phyloP scores from a whole-genome alignment of 2,113 vertebrate genomes.

The Epinephelus fuscoguttatus region DNA sequence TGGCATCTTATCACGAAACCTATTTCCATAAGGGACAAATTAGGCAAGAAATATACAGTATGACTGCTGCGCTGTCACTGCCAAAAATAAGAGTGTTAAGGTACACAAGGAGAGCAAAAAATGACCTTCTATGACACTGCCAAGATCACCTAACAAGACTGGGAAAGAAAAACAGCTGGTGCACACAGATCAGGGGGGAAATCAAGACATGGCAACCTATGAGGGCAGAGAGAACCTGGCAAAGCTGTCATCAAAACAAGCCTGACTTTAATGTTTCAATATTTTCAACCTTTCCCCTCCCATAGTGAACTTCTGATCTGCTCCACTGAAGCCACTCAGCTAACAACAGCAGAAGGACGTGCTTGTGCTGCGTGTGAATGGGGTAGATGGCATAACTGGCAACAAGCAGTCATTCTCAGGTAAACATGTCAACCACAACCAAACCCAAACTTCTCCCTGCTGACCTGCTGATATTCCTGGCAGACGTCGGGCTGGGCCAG shows the following conservation, averaged over 20 bases:
- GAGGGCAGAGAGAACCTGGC: slow-evolving; percentile 27
- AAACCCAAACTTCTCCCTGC: slow-evolving; percentile 39
- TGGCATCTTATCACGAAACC: slow-evolving; percentile 52
- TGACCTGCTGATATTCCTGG: slow-evolving; percentile 91
- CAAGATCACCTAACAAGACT: slow-evolving; percentile 56
- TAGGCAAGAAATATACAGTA: slow-evolving; percentile 35
- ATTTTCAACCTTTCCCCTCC: not conserved
- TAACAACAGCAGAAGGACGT: slow-evolving; percentile 20
- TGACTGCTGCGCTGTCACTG: slow-evolving; percentile 32
- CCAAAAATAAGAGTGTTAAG: slow-evolving; percentile 55
- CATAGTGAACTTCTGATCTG: slow-evolving; percentile 1
- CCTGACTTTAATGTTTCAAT: slow-evolving; percentile 34
- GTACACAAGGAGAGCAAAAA: slow-evolving; percentile 32
- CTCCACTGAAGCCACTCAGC: not conserved
- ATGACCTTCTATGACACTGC: slow-evolving; percentile 48
- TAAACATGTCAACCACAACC: slow-evolving; percentile 47
- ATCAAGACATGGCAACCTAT: slow-evolving; percentile 28
- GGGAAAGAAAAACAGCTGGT: slow-evolving; percentile 63
- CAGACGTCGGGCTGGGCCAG: slow-evolving; percentile 85
- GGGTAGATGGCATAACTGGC: slow-evolving; percentile 14
- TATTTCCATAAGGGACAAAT: slow-evolving; percentile 47
- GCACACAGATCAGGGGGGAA: slow-evolving; percentile 32
- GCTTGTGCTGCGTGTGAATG: slow-evolving; percentile 9
- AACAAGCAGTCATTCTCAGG: slow-evolving; percentile 34
- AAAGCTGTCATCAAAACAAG: slow-evolving; percentile 46